Base-by-base conservation (phyloP, 2,888 invertebrate species). In the Volucella bombylans region DNA sequence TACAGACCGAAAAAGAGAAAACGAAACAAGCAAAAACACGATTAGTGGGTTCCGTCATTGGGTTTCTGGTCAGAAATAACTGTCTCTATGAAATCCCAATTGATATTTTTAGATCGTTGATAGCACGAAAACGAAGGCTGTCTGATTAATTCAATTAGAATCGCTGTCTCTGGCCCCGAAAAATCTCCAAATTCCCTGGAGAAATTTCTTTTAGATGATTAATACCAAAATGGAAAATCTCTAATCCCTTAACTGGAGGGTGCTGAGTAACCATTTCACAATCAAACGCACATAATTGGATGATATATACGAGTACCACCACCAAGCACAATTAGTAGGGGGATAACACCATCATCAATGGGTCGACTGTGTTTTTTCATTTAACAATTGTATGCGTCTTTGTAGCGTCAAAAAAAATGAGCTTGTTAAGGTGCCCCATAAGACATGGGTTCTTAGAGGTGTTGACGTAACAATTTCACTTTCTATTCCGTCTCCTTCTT, bases 381-480 rank as follows among this genome's bases (percentile, higher is more conserved):
- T 49, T 14, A 49, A 49, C 2, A n/a, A 49, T 49, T 14, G 15
- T 14, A n/a, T 9, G 12, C 8, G 14, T 14, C 8, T 14, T n/a
- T 0, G 14, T 14, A 49, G 43, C 12, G 43, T 54, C 11, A 15
- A 15, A 72, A 54, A 45, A 52, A 45, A 68, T 54, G 43, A 12
- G 18, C n/a, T 43, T 10, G 11, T 15, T 68, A 69, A 50, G 38
- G 45, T 71, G 61, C 45, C 12, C 55, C 61, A 68, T 72, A 82
- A 82, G 82, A 77, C 82, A 82, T 82, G 67, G 23, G 61, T 76
- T 79, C 79, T 64, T 68, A 65, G 49, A 79, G 64, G 74, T 83
- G 83, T 83, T 83, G 79, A 79, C 79, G 79, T 77, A 82, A 82
- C 59, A 76, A 61, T 83, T 83, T 83, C 83, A 83, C 79, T 83